phyloP scores from a whole-genome alignment of 2,888 invertebrate genomes.

The Dasypolia templi region DNA sequence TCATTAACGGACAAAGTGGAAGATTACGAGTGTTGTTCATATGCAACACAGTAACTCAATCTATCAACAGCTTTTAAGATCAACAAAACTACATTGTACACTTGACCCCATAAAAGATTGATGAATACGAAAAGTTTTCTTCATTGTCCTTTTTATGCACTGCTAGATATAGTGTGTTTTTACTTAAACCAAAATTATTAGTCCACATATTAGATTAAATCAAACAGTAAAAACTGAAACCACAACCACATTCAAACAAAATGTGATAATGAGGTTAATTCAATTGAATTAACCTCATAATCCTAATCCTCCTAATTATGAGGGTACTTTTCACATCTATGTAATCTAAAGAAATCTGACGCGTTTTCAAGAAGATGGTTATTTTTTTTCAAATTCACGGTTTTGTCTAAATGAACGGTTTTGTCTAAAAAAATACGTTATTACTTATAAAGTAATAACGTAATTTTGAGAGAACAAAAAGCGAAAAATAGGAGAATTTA shows the following conservation, averaged over 20 bases:
- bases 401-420: constrained; percentile 52
- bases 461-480: constrained; percentile 48
- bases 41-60: constrained; percentile 44
- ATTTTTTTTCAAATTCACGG: too few species aligned
- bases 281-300: too few species aligned
- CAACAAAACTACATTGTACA: constrained; percentile 28
- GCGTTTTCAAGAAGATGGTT: constrained; percentile 43
- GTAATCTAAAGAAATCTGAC: constrained; percentile 46
- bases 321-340: constrained; percentile 32
- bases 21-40: constrained; percentile 27
- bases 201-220: not conserved
- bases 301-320: too few species aligned
- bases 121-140: not conserved
- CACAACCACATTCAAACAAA: constrained; percentile 2
- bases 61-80: constrained; percentile 18
- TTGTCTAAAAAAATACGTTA: too few species aligned
- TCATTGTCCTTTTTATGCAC: not conserved
- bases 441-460: too few species aligned
- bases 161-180: not conserved
- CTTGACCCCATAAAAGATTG: not conserved
- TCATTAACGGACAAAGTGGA: constrained; percentile 7
- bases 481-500: constrained; percentile 28
- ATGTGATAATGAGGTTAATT: constrained; percentile 19
- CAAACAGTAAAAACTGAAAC: not conserved
- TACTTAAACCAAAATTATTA: not conserved